A percentile compares a stretch with the other conserved stretches of the same genome.
Evolutionary conservation across 2,888 invertebrate species (phyloP).

Genomic region (Hyppa rectilinea): DNA sequence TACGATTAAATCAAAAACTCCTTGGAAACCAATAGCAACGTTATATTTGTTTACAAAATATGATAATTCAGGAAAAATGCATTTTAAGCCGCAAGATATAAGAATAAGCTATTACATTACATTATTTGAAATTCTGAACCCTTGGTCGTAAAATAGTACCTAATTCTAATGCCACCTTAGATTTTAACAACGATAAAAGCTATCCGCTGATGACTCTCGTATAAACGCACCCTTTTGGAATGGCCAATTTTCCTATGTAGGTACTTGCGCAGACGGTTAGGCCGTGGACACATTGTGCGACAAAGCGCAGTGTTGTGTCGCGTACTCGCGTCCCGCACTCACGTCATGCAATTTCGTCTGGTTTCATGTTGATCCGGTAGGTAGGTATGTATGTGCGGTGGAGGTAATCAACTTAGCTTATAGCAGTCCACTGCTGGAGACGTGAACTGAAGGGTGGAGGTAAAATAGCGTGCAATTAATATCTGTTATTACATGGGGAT

Average conservation of each 20-base stretch:
- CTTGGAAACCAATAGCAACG: not conserved
- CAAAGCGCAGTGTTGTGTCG: constrained; percentile 42
- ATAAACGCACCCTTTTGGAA: constrained; percentile 79
- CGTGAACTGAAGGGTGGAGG: too few species aligned
- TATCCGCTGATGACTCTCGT: constrained; percentile 67
- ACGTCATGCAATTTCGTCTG: constrained; percentile 60
- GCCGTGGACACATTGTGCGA: constrained; percentile 51
- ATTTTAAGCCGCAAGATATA: not conserved
- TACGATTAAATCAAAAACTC: not conserved
- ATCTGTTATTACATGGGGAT: not conserved
- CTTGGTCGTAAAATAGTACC: constrained; percentile 71
- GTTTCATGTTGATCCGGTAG: constrained; percentile 27
- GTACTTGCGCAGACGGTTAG: constrained; percentile 61
- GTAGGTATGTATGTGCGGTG: constrained; percentile 13
- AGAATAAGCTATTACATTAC: not conserved
- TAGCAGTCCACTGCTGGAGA: too few species aligned
- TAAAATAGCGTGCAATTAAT: constrained; percentile 20
- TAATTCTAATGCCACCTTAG: constrained; percentile 78
- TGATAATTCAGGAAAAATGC: not conserved
- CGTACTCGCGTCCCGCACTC: constrained; percentile 23
- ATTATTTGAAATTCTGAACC: constrained; percentile 76
- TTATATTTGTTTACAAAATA: not conserved
- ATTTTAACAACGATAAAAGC: constrained; percentile 73
- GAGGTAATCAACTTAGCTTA: too few species aligned
- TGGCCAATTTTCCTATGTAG: constrained; percentile 77